These are phyloP conservation scores for Acromyrmex charruanus DNA, from an alignment of 1,140 invertebrate species.

Conservation along the genomic window DNA sequence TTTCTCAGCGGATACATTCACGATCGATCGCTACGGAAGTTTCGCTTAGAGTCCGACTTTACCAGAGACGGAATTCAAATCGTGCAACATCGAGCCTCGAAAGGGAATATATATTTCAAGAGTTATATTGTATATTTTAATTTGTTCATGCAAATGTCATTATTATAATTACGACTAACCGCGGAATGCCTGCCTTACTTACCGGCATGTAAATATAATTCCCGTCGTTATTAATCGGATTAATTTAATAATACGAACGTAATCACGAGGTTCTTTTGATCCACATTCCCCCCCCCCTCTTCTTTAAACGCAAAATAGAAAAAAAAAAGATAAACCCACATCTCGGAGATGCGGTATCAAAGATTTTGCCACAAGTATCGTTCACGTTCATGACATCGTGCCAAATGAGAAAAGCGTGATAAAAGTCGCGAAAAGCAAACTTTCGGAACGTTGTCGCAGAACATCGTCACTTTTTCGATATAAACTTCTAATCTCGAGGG, in stretches of 20 bases:
- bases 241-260: slow-evolving; percentile 13
- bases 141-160: slow-evolving; percentile 27
- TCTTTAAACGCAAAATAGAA: neutral
- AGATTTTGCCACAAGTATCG: slow-evolving; percentile 20
- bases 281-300: neutral
- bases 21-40: slow-evolving; percentile 23
- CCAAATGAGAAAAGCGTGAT: slow-evolving; percentile 45
- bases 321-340: neutral
- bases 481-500: neutral
- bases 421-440: neutral
- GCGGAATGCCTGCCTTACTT: slow-evolving; percentile 19
- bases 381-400: slow-evolving; percentile 25
- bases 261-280: slow-evolving; percentile 8
- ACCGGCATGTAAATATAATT: slow-evolving; percentile 4
- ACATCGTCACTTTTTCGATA: neutral
- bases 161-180: neutral
- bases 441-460: neutral
- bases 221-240: slow-evolving; percentile 17
- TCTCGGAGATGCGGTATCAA: neutral
- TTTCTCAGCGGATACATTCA: slow-evolving; percentile 15
- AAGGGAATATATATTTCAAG: neutral
- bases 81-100: neutral
- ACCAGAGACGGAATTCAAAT: slow-evolving; percentile 7
- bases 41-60: neutral
- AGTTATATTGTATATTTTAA: neutral